Percentiles rank a stretch among this genome's conserved stretches.
phyloP scores from a whole-genome alignment of 2,797 vertebrate species.

The Pagetopsis macropterus region DNA sequence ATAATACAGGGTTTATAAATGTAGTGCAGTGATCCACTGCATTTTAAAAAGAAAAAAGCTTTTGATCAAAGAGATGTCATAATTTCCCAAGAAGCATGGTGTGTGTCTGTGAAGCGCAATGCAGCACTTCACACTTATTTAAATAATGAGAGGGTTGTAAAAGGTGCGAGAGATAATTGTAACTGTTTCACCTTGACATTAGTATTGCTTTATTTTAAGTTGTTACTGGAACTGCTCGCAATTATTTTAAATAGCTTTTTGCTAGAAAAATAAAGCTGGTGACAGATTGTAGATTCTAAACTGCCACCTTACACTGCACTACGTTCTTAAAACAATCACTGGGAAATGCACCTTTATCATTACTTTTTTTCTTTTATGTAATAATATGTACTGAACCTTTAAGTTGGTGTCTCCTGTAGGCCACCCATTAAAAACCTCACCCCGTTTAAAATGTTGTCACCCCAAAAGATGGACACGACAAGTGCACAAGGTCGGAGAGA shows the following conservation, averaged over 20 bases:
- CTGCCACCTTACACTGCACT: slow-evolving; percentile 9
- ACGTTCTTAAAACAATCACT: slow-evolving; percentile 28
- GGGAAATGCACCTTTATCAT: slow-evolving; percentile 31
- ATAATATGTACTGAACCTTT: slow-evolving; percentile 54
- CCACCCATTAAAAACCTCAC: slow-evolving; percentile 63
- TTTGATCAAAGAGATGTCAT: slow-evolving; percentile 61
- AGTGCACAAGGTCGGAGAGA: slow-evolving; percentile 58
- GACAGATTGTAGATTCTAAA: slow-evolving; percentile 33
- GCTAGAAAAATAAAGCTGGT: slow-evolving; percentile 17
- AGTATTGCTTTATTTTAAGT: slow-evolving; percentile 26
- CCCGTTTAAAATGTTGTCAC: slow-evolving; percentile 53
- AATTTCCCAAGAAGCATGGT: slow-evolving; percentile 44
- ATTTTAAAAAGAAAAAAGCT: slow-evolving; percentile 14
- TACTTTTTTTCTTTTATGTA: background rate
- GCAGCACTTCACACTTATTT: slow-evolving; percentile 63
- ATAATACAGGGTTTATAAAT: slow-evolving; percentile 55
- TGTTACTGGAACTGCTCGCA: slow-evolving; percentile 39
- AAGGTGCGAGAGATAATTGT: slow-evolving; percentile 61
- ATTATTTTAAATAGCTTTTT: slow-evolving; percentile 59
- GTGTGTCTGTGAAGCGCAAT: slow-evolving; percentile 51
- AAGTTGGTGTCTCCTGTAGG: slow-evolving; percentile 37
- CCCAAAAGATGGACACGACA: slow-evolving; percentile 60
- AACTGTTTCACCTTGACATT: slow-evolving; percentile 56
- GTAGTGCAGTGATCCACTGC: slow-evolving; percentile 26
- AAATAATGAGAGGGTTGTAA: slow-evolving; percentile 58